phyloP scores from a whole-genome alignment of 2,113 vertebrate species.

The Cnemophilus loriae region DNA sequence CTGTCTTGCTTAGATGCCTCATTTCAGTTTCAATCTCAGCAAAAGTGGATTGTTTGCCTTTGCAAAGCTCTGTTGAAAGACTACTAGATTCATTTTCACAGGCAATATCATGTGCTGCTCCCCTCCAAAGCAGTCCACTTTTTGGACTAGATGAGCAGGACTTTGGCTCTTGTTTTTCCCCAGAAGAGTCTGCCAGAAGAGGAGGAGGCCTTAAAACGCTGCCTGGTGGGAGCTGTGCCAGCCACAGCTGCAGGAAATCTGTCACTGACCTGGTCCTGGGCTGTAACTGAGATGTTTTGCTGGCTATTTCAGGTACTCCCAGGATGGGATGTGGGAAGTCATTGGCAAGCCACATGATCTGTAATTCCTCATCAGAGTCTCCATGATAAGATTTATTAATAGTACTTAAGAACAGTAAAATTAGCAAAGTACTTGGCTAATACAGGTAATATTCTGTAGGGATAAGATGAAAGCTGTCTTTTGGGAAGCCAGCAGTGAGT shows the following conservation, averaged over 20 bases:
- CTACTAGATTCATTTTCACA: neutral
- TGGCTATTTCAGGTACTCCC: neutral
- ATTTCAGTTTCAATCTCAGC: neutral
- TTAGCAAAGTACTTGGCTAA: neutral
- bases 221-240: neutral
- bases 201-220: neutral
- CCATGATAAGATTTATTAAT: neutral
- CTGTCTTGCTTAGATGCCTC: neutral
- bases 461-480: neutral
- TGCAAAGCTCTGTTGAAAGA: neutral
- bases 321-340: neutral
- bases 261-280: neutral
- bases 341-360: neutral
- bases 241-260: constrained; percentile 23
- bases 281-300: neutral
- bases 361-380: neutral
- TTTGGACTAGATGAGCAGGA: neutral
- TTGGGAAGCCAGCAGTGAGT: neutral
- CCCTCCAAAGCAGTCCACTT: neutral
- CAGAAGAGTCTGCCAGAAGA: neutral
- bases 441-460: neutral
- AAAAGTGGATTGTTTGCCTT: neutral
- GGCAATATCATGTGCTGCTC: neutral
- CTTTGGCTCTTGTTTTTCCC: neutral
- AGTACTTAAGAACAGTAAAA: neutral